Percentiles rank a stretch among this genome's conserved stretches.
Evolutionary conservation across 1,140 invertebrate species (phyloP).

Genomic region (Temnothorax longispinosus): DNA sequence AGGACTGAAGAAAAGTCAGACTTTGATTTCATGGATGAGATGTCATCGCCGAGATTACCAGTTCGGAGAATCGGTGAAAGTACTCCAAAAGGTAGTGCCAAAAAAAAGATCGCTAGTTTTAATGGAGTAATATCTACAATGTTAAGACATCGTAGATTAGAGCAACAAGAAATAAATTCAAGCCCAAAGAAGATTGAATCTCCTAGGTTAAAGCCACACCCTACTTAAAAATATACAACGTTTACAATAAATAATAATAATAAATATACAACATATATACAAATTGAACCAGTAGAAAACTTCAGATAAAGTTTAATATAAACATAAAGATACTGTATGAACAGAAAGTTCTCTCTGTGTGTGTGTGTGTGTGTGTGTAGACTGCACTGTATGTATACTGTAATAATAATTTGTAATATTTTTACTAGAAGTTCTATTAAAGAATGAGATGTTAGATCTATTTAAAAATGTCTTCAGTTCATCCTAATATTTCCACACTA

Average conservation of each 20-base stretch:
- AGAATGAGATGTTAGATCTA: too few species aligned
- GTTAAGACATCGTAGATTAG: constrained; percentile 89
- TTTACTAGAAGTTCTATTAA: too few species aligned
- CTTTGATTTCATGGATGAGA: constrained; percentile 92
- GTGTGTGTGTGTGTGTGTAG: too few species aligned
- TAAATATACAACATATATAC: background rate
- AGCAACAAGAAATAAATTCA: constrained; percentile 86
- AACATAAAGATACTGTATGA: background rate
- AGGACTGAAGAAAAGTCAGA: constrained; percentile 88
- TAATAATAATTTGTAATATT: background rate
- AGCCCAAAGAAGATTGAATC: constrained; percentile 82
- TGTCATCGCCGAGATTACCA: constrained; percentile 88
- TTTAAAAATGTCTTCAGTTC: too few species aligned
- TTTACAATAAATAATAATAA: too few species aligned
- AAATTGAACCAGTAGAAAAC: background rate
- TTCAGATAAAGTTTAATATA: background rate
- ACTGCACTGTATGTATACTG: background rate
- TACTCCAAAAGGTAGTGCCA: constrained; percentile 90
- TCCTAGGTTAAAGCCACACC: constrained; percentile 77
- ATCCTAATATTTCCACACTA: too few species aligned
- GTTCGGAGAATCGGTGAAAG: constrained; percentile 88
- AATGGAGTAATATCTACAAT: constrained; percentile 91
- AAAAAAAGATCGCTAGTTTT: constrained; percentile 91
- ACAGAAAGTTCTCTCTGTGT: background rate
- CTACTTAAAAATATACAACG: constrained; percentile 29